Evolutionary conservation across 2,113 vertebrate genomes (phyloP).

Genomic region (Neotoma lepida): DNA sequence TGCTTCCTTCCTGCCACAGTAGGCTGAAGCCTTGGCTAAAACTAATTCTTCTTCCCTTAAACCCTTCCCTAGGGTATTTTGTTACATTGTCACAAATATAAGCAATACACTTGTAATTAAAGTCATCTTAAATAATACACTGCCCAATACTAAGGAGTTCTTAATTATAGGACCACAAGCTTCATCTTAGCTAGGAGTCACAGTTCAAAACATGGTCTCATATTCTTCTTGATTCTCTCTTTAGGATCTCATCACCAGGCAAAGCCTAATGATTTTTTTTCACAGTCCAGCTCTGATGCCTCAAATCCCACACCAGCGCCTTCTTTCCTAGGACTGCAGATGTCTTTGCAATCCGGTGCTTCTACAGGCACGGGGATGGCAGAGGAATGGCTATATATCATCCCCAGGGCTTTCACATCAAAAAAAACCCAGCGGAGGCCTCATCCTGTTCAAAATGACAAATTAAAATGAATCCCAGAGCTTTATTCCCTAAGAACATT

Average conservation of each 20-base stretch:
- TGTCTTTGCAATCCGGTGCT: constrained; percentile 16
- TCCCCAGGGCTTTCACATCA: constrained; percentile 55
- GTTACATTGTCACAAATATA: neutral
- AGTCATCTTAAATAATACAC: neutral
- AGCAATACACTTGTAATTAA: neutral
- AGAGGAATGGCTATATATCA: constrained; percentile 31
- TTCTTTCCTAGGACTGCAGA: constrained; percentile 31
- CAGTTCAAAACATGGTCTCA: neutral
- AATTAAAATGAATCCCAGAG: constrained; percentile 62
- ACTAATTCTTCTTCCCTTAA: neutral
- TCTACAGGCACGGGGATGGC: constrained; percentile 22
- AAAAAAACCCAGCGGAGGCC: constrained; percentile 46
- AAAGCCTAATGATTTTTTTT: constrained; percentile 65
- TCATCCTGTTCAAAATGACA: constrained; percentile 64
- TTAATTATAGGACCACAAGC: neutral
- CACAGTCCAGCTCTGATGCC: constrained; percentile 22
- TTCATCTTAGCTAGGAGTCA: neutral
- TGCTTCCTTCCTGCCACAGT: too few relatives aligned
- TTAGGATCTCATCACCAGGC: constrained; percentile 34
- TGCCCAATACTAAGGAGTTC: neutral
- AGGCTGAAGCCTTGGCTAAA: neutral
- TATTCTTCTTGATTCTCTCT: neutral
- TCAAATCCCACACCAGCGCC: neutral
- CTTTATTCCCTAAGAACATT: constrained; percentile 68
- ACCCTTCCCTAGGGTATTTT: neutral